Base-by-base conservation (phyloP, 2,888 invertebrate genomes). In the Hartigia nigra region DNA sequence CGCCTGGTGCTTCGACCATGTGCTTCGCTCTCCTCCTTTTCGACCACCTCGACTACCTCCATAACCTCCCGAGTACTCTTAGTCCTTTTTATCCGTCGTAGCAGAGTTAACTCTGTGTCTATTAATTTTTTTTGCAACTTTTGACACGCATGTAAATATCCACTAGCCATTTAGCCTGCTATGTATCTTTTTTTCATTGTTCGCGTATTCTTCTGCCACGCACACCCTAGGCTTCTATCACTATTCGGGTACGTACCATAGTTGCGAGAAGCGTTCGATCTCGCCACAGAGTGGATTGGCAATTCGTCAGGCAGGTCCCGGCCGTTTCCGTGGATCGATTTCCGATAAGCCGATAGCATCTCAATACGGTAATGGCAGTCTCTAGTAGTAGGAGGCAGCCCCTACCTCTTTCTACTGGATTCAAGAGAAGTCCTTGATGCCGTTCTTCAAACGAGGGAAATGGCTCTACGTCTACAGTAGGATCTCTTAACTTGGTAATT, bases 1-100 rank as follows among this genome's bases (percentile, higher is more conserved):
- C 87, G 89, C 87, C 76, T 87, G 84, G 85, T 88, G 86, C 85
- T 82, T 82, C 82, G 83, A 79, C 86, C 37, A 36, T 35, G 31
- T 31, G 34, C 78, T 75, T 31, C 34, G n/a, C 37, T 75, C 37
- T 37, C 75, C 31, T 11, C 32, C 69, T 55, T 9, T 34, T 31
- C 23, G 31, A 12, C 39, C 76, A 31, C 76, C 76, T 76, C 75
- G 36, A 34, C 34, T 74, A 69, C 31, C 77, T 74, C 55, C 55
- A 55, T 14, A 23, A 23, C 1, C 23, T 55, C 23, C 23, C 23
- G 55, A 55, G 14, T 23, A 23, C 55, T 23, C 23, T 9, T 35
- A 1, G 35, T 9, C 35, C 35, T 1, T 35, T 35, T 35, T 35
- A 35, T 5, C 9, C 23, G 55, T 23, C 55, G 9, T 23, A 55